These are phyloP conservation scores for Clunio marinus DNA, from an alignment of 2,888 invertebrate genomes.

Conservation along the genomic window DNA sequence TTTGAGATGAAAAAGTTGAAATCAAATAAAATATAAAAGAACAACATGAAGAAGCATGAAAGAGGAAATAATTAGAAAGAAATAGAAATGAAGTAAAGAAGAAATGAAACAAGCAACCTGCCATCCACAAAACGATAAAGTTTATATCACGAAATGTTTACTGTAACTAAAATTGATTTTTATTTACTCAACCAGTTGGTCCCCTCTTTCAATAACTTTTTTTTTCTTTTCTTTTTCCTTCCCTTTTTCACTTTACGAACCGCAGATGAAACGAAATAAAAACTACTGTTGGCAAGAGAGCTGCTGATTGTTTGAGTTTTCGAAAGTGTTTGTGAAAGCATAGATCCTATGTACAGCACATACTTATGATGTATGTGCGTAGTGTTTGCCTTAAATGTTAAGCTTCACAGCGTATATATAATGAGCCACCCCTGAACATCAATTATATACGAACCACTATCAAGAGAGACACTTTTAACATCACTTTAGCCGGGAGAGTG, in stretches of 20 bases:
- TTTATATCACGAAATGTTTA: conserved; percentile 16
- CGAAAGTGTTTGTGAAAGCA: not conserved
- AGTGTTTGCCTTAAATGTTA: not conserved
- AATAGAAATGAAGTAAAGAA: not conserved
- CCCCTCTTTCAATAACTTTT: not conserved
- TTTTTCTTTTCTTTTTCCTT: too few relatives aligned
- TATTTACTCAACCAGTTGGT: conserved; percentile 16
- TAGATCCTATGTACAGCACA: too few relatives aligned
- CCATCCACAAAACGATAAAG: conserved; percentile 14
- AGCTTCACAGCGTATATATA: not conserved
- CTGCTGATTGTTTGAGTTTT: conserved; percentile 6
- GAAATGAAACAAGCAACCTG: conserved; percentile 6
- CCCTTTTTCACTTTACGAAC: too few relatives aligned
- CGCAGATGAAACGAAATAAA: not conserved
- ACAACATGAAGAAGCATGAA: not conserved
- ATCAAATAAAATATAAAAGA: too few relatives aligned
- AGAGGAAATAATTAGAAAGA: not conserved
- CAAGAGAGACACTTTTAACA: not conserved
- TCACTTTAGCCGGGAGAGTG: not conserved
- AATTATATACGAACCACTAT: not conserved
- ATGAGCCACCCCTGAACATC: not conserved
- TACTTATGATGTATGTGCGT: conserved; percentile 1
- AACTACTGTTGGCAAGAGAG: not conserved
- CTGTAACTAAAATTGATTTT: conserved; percentile 18
- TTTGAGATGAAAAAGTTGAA: not conserved